Conservation (phyloP, 2,888 invertebrate genomes). For the Folsomia manolachei region DNA sequence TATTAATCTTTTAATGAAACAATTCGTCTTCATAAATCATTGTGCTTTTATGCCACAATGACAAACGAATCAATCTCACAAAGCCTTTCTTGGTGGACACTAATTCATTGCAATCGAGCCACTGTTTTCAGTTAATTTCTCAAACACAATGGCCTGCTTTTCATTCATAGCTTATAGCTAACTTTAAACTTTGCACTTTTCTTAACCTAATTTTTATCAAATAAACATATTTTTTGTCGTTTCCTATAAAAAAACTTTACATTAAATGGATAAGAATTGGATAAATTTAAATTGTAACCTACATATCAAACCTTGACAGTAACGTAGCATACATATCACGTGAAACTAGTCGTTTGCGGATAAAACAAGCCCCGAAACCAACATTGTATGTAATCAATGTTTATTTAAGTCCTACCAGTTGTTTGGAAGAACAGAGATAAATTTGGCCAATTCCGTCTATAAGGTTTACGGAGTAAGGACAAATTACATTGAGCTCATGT, state of each 20-base stretch:
- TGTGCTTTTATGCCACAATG: constrained; percentile 10
- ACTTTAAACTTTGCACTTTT: too few relatives aligned
- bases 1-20: constrained; percentile 8
- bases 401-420: constrained; percentile 1
- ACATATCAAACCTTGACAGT: constrained; percentile 5
- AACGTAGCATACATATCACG: background rate
- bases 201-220: too few relatives aligned
- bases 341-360: constrained; percentile 9
- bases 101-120: too few relatives aligned
- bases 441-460: constrained; percentile 1
- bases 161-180: too few relatives aligned
- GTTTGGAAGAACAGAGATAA: constrained; percentile 11
- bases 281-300: background rate
- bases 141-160: too few relatives aligned
- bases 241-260: too few relatives aligned
- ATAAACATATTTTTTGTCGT: too few relatives aligned
- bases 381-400: constrained; percentile 7
- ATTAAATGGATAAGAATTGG: background rate
- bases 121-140: too few relatives aligned
- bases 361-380: constrained; percentile 11
- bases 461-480: constrained; percentile 1
- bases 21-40: constrained; percentile 25
- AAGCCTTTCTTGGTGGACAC: background rate
- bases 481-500: constrained; percentile 11
- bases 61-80: background rate